phyloP scores from a whole-genome alignment of 2,113 vertebrate genomes.

The Sapayoa aenigma region DNA sequence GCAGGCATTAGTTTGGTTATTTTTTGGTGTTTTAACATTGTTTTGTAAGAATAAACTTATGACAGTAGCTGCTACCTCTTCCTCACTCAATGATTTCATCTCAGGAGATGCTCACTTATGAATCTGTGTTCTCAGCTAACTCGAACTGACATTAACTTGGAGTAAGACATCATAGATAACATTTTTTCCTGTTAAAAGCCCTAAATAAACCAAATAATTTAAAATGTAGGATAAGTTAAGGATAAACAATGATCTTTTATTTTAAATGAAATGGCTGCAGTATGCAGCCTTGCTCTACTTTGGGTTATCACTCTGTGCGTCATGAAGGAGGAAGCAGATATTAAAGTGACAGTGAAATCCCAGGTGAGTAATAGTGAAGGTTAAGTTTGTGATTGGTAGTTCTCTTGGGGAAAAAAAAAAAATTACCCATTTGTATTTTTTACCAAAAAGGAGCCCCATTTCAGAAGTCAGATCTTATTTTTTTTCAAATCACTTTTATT shows the following conservation, averaged over 20 bases:
- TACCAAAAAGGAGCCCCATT: background rate
- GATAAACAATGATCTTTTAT: background rate
- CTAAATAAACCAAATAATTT: background rate
- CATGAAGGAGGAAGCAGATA: background rate
- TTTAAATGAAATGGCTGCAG: background rate
- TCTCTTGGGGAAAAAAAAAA: too few relatives aligned
- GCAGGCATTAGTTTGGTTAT: background rate
- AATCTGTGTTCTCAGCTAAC: background rate
- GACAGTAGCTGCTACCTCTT: background rate
- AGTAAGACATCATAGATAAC: background rate
- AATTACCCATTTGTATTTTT: too few relatives aligned
- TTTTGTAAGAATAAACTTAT: background rate
- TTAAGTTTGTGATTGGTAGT: background rate
- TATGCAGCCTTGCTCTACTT: background rate
- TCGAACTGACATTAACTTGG: background rate
- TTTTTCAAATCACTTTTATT: background rate
- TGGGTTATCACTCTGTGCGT: background rate
- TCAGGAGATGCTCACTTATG: background rate
- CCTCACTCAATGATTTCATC: background rate
- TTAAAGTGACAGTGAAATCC: background rate
- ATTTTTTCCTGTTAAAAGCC: background rate
- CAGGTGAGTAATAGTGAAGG: background rate
- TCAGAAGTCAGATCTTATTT: background rate
- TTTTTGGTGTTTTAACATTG: background rate
- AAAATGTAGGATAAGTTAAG: background rate